Percentiles rank a stretch among this genome's conserved stretches.
phyloP scores from a whole-genome alignment of 2,888 invertebrate species.

The Ochropacha duplaris region DNA sequence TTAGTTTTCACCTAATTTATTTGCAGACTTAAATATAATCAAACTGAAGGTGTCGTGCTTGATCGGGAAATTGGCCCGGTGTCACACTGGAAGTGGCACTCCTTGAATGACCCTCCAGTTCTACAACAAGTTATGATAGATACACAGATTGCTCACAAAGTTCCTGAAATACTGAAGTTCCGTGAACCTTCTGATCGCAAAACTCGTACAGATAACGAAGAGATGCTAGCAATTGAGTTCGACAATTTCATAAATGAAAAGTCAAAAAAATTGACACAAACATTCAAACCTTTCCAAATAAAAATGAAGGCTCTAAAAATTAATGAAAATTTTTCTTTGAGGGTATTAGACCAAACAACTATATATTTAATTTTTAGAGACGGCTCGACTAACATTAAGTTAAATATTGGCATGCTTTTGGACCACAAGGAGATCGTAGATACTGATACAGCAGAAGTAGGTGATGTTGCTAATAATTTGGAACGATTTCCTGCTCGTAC shows the following conservation, averaged over 20 bases:
- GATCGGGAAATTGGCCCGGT: conserved; percentile 68
- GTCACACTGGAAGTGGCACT: conserved; percentile 77
- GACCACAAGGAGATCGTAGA: conserved; percentile 78
- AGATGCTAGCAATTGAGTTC: conserved; percentile 73
- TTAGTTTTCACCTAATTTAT: background rate
- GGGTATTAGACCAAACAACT: conserved; percentile 68
- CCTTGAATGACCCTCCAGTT: conserved; percentile 71
- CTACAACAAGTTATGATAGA: conserved; percentile 77
- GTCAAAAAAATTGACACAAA: conserved; percentile 61
- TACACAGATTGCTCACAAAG: conserved; percentile 67
- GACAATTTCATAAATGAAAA: conserved; percentile 75
- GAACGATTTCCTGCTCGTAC: conserved; percentile 57
- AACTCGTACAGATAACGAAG: conserved; percentile 58
- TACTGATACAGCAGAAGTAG: conserved; percentile 64
- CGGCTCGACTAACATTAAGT: conserved; percentile 62
- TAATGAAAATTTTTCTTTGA: conserved; percentile 69
- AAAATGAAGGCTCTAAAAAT: conserved; percentile 76
- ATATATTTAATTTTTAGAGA: conserved; percentile 68
- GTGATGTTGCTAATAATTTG: conserved; percentile 50
- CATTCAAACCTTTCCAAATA: conserved; percentile 72
- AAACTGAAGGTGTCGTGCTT: conserved; percentile 72
- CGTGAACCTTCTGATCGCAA: conserved; percentile 36
- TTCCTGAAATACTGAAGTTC: conserved; percentile 59
- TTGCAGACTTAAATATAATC: conserved; percentile 72
- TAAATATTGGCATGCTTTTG: conserved; percentile 76